These are phyloP conservation scores for Sinentomon sp. DNA, from an alignment of 2,888 invertebrate genomes.

Conservation along the genomic window DNA sequence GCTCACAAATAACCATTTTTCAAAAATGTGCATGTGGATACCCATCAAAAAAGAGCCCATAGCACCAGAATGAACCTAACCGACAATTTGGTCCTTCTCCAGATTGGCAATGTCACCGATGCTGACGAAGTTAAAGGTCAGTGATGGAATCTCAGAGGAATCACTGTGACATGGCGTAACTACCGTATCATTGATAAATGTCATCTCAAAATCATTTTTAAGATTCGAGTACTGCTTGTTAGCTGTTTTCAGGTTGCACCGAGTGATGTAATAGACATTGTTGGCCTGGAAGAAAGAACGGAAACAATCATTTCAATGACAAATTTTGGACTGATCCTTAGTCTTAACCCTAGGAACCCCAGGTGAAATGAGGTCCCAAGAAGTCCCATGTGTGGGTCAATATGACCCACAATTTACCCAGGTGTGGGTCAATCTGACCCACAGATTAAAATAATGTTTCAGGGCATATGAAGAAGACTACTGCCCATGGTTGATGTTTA, in stretches of 20 bases:
- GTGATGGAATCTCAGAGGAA: slow-evolving; percentile 34
- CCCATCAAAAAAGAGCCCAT: no score
- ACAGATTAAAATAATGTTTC: no score
- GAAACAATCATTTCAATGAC: slow-evolving; percentile 7
- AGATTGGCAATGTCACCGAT: slow-evolving; percentile 41
- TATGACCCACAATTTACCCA: no score
- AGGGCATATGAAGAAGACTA: no score
- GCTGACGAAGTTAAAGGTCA: slow-evolving; percentile 45
- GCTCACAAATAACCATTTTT: no score
- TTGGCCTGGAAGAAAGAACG: slow-evolving; percentile 28
- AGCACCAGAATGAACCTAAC: slow-evolving; percentile 25
- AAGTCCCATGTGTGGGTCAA: no score
- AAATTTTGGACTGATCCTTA: no score
- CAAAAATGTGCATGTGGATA: no score
- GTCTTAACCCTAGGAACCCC: no score
- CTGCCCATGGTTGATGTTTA: no score
- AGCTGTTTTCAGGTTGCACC: slow-evolving; percentile 62
- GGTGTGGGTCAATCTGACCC: no score
- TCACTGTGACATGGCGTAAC: slow-evolving; percentile 27
- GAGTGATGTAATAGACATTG: slow-evolving; percentile 62
- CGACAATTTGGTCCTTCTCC: slow-evolving; percentile 37
- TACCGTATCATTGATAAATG: slow-evolving; percentile 43
- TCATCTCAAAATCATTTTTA: slow-evolving; percentile 90
- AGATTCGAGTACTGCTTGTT: slow-evolving; percentile 61
- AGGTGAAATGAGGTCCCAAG: no score